Percentiles rank a stretch among this genome's conserved stretches.
These are phyloP conservation scores for Teleopsis dalmanni DNA, from an alignment of 1,140 invertebrate genomes.

Conservation along the genomic window DNA sequence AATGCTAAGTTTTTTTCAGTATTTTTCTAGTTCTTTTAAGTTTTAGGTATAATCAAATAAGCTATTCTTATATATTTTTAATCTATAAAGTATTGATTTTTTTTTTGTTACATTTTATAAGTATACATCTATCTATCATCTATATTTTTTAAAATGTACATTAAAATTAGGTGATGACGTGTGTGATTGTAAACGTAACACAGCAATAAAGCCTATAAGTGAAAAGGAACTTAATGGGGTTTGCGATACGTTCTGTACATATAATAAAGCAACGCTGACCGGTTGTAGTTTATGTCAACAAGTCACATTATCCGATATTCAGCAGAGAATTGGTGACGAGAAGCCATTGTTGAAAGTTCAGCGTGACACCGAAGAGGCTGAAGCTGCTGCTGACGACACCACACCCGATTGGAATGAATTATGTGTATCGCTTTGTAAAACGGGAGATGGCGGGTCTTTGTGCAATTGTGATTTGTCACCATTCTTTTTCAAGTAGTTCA, in stretches of 20 bases:
- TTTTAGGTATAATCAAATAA: no score
- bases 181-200: conserved; percentile 6
- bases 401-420: conserved; percentile 45
- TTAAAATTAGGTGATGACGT: conserved; percentile 9
- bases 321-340: background rate
- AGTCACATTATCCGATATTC: background rate
- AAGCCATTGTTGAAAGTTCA: background rate
- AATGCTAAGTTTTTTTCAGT: no score
- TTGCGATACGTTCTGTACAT: conserved; percentile 26
- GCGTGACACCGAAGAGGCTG: background rate
- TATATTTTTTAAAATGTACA: background rate
- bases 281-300: conserved; percentile 25
- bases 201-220: background rate
- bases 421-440: conserved; percentile 46
- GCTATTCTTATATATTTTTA: background rate
- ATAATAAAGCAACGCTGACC: conserved; percentile 19
- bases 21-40: no score
- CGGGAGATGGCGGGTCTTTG: conserved; percentile 48
- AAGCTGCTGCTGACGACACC: background rate
- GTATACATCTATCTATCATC: background rate
- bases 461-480: conserved; percentile 51
- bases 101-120: background rate
- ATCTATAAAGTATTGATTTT: background rate
- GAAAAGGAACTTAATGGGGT: conserved; percentile 8
- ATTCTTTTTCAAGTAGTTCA: conserved; percentile 21